Conservation (phyloP, 2,113 vertebrate genomes). For the Sialia sialis region DNA sequence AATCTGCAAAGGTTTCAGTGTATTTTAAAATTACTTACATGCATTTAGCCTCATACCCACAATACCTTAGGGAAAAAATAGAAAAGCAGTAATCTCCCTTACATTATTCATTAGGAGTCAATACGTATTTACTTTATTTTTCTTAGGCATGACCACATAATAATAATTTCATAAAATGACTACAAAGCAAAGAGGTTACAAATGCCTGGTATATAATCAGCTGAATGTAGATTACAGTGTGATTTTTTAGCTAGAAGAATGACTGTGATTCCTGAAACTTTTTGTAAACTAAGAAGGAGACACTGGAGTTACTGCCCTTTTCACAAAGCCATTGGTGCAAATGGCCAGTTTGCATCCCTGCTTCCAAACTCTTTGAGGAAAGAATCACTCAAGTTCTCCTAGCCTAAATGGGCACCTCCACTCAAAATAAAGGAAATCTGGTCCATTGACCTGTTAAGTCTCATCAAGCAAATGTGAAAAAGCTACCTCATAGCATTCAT, state of each 20-base stretch:
- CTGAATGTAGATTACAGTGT: background rate
- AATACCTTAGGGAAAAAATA: background rate
- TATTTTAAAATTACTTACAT: background rate
- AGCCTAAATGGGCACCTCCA: background rate
- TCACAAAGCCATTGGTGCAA: background rate
- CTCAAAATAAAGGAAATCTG: background rate
- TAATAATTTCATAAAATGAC: background rate
- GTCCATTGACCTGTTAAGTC: background rate
- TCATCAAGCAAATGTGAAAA: background rate
- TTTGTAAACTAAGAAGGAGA: background rate
- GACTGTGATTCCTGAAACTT: background rate
- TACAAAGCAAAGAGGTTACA: background rate
- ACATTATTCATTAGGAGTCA: background rate
- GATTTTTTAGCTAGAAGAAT: background rate
- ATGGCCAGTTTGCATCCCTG: background rate
- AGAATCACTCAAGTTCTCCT: background rate
- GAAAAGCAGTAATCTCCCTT: background rate
- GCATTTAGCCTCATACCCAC: background rate
- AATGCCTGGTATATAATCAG: background rate
- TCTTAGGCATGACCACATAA: background rate
- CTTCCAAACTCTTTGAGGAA: background rate
- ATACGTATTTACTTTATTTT: background rate
- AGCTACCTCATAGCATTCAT: background rate
- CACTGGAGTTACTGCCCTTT: background rate
- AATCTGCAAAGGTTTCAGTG: background rate